Percentiles rank a stretch among this genome's conserved stretches.
phyloP scores from a whole-genome alignment of 2,888 invertebrate species.

The Zelleria hepariella region DNA sequence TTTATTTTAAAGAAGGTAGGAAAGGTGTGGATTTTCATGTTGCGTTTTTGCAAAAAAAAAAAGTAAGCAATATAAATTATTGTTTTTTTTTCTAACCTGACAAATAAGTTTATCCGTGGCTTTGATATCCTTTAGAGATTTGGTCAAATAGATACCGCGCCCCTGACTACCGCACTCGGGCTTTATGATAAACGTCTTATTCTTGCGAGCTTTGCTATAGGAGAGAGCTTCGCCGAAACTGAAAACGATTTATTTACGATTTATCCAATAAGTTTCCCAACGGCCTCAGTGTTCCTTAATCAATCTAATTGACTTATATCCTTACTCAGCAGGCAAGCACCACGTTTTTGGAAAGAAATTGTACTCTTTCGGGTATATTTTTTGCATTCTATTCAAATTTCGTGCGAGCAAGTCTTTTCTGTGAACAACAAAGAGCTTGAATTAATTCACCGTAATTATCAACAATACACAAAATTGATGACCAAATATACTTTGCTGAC shows the following conservation, averaged over 20 bases:
- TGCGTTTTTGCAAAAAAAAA: too few relatives aligned
- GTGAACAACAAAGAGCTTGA: constrained; percentile 15
- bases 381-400: constrained; percentile 91
- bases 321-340: constrained; percentile 93
- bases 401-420: constrained; percentile 91
- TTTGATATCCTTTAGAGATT: constrained; percentile 83
- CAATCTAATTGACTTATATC: constrained; percentile 15
- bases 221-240: constrained; percentile 81
- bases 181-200: constrained; percentile 89
- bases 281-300: too few relatives aligned
- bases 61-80: too few relatives aligned
- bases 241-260: constrained; percentile 14
- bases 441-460: not conserved
- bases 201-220: constrained; percentile 78
- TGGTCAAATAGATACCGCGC: constrained; percentile 88
- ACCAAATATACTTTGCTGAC: too few relatives aligned
- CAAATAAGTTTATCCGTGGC: constrained; percentile 88
- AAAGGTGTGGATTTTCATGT: too few relatives aligned
- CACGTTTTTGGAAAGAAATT: constrained; percentile 95
- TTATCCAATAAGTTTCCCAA: too few relatives aligned
- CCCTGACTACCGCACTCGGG: constrained; percentile 94
- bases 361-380: constrained; percentile 90
- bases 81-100: constrained; percentile 68
- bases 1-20: too few relatives aligned
- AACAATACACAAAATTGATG: too few relatives aligned